Evolutionary conservation across 2,797 vertebrate species (phyloP), one percentile per base, ranked within the genome.

Genomic region (Telmatherina bonti): DNA sequence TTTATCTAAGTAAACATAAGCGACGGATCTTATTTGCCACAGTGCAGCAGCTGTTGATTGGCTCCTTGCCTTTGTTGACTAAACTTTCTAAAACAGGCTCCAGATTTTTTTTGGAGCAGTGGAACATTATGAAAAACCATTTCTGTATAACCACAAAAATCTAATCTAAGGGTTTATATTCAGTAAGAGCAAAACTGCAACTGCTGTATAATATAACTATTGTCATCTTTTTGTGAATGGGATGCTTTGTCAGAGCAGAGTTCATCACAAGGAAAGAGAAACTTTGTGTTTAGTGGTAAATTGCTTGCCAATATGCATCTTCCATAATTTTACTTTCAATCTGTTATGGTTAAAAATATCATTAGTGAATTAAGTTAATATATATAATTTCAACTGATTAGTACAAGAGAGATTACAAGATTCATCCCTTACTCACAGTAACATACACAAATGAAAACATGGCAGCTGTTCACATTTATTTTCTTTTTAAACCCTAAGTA

Each of bases 91-190:
- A 54, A 35, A 70, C 12, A 77, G 78, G 65, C 79, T 71, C 33
- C 61, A 7, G 51, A 30, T 64, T 66, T 67, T 10, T n/a, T 27
- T 70, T 72, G 60, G 53, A 65, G 31, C 13, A 57, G 18, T 70
- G 62, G 56, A 64, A 59, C 33, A 16, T 15, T 41, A 3, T 73
- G 47, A 30, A 57, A 70, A 70, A 69, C 72, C 58, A 57, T 74
- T 70, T 6, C 70, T 74, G 60, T 59, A 65, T 75, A 64, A 70
- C 47, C 52, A 36, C 18, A 45, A 74, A 54, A 72, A 85, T 79
- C 78, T 29, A 31, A 80, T 83, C 24, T 43, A 62, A 58, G 27
- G 49, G 49, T 61, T 67, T 18, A 49, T 26, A 70, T 69, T 70
- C 54, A 29, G 7, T 5, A 29, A 5, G 12, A 24, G n/a, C 51